A percentile compares a stretch with the other conserved stretches of the same genome.
Evolutionary conservation across 92 coral and sea anemone species (phyloP).

Genomic region (Umimayanthus chanpuru): DNA sequence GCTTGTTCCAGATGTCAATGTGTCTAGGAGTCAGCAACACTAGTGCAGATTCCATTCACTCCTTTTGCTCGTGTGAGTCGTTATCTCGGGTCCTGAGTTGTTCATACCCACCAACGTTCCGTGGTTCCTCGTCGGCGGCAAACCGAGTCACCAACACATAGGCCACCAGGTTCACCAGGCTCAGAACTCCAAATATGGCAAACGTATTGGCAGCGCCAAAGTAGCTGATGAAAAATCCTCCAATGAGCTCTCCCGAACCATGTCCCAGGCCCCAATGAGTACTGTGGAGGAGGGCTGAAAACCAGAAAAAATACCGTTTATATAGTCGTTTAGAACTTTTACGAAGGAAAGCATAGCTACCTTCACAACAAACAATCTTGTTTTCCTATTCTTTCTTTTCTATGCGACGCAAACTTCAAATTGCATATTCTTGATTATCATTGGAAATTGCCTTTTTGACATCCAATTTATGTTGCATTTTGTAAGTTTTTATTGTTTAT

Average conservation of each 20-base stretch:
- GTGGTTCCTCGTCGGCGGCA: constrained; percentile 33
- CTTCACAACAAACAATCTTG: too few species aligned
- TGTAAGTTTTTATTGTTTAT: too few species aligned
- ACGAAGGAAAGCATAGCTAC: background rate
- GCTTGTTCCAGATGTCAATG: background rate
- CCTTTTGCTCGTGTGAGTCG: background rate
- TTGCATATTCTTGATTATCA: too few species aligned
- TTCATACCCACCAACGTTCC: constrained; percentile 46
- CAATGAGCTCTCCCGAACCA: constrained; percentile 91
- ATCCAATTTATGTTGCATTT: too few species aligned
- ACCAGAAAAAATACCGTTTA: background rate
- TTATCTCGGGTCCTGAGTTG: constrained; percentile 20
- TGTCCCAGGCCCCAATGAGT: constrained; percentile 95
- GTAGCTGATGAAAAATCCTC: constrained; percentile 81
- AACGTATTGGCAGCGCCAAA: constrained; percentile 82
- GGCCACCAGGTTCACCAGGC: constrained; percentile 62
- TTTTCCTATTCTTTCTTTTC: too few species aligned
- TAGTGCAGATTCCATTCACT: background rate
- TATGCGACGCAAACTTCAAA: too few species aligned
- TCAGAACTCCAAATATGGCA: constrained; percentile 74
- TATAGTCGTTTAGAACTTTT: too few species aligned
- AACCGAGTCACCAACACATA: constrained; percentile 71
- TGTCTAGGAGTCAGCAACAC: background rate
- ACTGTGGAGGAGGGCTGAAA: constrained; percentile 78
- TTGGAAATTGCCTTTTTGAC: too few species aligned